Base-by-base conservation (phyloP, 2,888 invertebrate genomes). In the Sesamia inferens region DNA sequence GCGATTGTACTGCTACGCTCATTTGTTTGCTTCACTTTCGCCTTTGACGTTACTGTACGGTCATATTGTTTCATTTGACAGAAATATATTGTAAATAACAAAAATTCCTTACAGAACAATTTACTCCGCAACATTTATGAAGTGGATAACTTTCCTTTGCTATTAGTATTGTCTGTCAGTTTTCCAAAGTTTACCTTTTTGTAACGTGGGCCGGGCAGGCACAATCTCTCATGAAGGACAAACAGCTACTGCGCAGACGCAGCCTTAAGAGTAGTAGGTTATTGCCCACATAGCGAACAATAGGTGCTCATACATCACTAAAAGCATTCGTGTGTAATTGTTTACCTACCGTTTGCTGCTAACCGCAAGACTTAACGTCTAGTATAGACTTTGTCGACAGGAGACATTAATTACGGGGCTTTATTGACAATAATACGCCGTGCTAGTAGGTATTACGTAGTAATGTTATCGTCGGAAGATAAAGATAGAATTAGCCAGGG, bases 11-110 rank as follows among this genome's bases (percentile, higher is more conserved):
- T 86, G 90, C 86, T 85, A 90, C 90, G 91, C 86, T 92, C 88
- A 90, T 92, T 93, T 89, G 88, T 93, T 92, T 90, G 92, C 88
- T 92, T 94, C 94, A 95, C 95, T 95, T 96, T 96, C 95, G 92
- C 92, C 90, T 93, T 92, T 90, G 88, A 90, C 89, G 81, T 81
- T 86, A 83, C 81, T 84, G 61, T 79, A 80, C 79, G 76, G 85
- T 84, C 80, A 80, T 87, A 87, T 90, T 90, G 89, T 91, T 89
- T 82, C 74, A 74, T 76, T 78, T 70, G 48, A 55, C 82, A 66
- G 62, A 81, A 88, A 91, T 85, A 89, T 90, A 91, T 88, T 84
- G 85, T 71, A 68, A 77, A 70, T 88, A 80, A 90, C 89, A 83
- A 88, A 83, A 88, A 89, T 89, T 84, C 69, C 76, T 71, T 79